phyloP scores from a whole-genome alignment of 2,113 vertebrate species.

The Pachyramphus minor region DNA sequence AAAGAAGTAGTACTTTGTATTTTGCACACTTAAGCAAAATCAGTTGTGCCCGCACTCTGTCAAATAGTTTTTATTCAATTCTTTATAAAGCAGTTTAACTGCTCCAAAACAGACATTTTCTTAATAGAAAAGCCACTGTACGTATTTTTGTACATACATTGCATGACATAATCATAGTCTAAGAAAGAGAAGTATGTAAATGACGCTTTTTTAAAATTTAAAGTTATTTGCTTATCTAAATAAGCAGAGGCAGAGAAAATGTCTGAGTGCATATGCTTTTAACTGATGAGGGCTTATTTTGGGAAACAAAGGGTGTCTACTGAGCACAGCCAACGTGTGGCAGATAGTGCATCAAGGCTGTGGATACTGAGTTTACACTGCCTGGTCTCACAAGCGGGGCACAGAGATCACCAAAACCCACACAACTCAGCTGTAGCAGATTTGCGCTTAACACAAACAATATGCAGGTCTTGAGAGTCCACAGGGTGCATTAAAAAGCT shows the following conservation, averaged over 20 bases:
- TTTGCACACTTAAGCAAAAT: conserved; percentile 15
- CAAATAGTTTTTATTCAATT: neutral
- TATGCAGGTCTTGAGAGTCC: neutral
- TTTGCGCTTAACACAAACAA: neutral
- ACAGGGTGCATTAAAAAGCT: neutral
- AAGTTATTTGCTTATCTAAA: neutral
- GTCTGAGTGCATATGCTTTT: neutral
- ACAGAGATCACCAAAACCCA: neutral
- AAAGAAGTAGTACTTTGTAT: neutral
- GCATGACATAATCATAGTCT: neutral
- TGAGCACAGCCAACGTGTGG: neutral
- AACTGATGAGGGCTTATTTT: neutral
- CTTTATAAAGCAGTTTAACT: neutral
- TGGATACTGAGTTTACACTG: neutral
- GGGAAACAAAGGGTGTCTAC: neutral
- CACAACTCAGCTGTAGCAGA: neutral
- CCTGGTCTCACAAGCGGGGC: neutral
- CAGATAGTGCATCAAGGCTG: neutral
- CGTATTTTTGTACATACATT: neutral
- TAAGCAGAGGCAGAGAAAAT: neutral
- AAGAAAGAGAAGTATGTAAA: neutral
- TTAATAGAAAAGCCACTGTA: neutral
- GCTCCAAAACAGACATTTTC: neutral
- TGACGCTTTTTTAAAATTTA: accelerated
- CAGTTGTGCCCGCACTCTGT: neutral